These are phyloP conservation scores for Lasioglossum leucozonium DNA, from an alignment of 2,888 invertebrate species.

Conservation along the genomic window DNA sequence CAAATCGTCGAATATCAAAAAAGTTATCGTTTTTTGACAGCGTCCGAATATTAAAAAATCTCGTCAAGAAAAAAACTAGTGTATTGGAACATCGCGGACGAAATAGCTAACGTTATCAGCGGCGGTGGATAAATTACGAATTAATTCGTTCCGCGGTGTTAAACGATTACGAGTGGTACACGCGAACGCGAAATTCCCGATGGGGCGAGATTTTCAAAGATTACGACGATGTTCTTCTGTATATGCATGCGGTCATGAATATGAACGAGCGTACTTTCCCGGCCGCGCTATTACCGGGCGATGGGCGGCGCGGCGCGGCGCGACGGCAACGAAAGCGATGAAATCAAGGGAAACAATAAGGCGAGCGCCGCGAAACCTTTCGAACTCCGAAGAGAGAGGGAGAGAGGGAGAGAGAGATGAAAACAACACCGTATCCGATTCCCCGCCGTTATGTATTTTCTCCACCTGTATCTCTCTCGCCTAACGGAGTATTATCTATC, in stretches of 20 bases:
- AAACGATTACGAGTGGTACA: not conserved
- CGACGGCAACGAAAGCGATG: not conserved
- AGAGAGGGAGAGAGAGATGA: not conserved
- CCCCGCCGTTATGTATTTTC: conserved; percentile 37
- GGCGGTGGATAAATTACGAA: not conserved
- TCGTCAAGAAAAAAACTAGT: not conserved
- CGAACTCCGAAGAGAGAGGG: not conserved
- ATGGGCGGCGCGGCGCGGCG: not conserved
- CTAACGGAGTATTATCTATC: conserved; percentile 57
- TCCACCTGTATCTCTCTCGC: conserved; percentile 23
- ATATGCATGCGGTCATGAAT: conserved; percentile 31
- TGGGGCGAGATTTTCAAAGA: conserved; percentile 26
- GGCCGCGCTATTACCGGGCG: conserved; percentile 16
- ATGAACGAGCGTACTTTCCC: conserved; percentile 19
- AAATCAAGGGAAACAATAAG: conserved; percentile 32
- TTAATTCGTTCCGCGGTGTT: not conserved
- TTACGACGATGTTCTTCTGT: not conserved
- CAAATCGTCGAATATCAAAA: no score
- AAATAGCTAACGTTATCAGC: not conserved
- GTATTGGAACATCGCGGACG: not conserved
- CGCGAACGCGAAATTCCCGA: not conserved
- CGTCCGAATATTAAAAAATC: no score
- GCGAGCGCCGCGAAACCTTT: conserved; percentile 11
- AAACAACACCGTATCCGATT: conserved; percentile 4
- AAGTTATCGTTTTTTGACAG: no score